Conservation (phyloP, 1,140 invertebrate species). For the Laupala kohalensis region DNA sequence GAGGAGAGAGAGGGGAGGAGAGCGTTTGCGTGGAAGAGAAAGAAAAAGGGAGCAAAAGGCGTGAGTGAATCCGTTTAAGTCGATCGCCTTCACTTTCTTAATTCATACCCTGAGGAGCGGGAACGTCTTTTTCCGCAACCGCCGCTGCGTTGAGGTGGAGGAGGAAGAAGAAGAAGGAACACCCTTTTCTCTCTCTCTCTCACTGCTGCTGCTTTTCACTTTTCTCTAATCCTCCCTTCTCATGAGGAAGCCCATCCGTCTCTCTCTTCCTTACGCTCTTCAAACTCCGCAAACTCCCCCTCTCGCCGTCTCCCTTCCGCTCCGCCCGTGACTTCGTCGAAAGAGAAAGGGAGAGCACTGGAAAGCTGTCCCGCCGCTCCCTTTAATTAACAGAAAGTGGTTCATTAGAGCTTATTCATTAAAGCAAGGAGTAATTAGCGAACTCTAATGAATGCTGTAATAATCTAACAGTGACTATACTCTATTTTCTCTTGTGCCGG, state of each 20-base stretch:
- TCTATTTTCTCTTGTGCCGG: conserved; percentile 7
- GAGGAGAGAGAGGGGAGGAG: background rate
- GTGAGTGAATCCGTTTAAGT: background rate
- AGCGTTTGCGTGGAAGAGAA: background rate
- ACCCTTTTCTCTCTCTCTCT: conserved; percentile 6
- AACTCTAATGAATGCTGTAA: conserved; percentile 56
- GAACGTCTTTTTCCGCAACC: background rate
- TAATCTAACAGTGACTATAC: conserved; percentile 15
- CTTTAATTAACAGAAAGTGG: conserved; percentile 76
- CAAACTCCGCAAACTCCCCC: conserved; percentile 10
- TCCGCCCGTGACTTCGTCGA: background rate
- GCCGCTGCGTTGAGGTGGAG: too few relatives aligned
- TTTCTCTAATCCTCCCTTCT: conserved; percentile 7
- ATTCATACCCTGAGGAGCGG: background rate
- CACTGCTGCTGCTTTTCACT: conserved; percentile 1
- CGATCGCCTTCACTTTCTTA: background rate
- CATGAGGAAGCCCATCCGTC: background rate
- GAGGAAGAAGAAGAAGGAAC: too few relatives aligned
- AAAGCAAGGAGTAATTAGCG: conserved; percentile 74
- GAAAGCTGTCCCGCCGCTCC: conserved; percentile 31
- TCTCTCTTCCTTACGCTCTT: conserved; percentile 13
- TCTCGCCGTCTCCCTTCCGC: background rate
- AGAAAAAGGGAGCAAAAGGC: background rate
- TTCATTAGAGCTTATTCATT: conserved; percentile 77
- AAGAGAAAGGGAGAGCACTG: conserved; percentile 9